Conservation (phyloP, 2,888 invertebrate genomes). For the Cheilosia scutellata region DNA sequence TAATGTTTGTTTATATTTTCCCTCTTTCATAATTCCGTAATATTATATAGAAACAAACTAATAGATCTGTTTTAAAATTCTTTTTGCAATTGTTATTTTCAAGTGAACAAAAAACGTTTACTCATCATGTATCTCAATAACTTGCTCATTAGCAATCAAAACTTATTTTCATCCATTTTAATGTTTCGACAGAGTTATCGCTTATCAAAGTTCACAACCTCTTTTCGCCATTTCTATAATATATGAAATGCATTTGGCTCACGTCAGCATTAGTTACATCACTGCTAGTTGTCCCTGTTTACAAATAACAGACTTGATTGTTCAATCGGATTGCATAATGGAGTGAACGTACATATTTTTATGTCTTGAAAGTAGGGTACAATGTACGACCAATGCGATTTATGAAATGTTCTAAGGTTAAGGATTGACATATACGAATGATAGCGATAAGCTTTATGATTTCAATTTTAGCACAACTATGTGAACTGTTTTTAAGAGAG, state of each 20-base stretch:
- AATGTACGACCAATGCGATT: conserved; percentile 5
- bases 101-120: no score
- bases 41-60: no score
- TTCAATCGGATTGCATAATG: not conserved
- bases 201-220: conserved; percentile 24
- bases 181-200: not conserved
- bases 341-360: not conserved
- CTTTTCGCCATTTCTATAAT: not conserved
- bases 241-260: conserved; percentile 10
- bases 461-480: not conserved
- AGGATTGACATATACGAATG: conserved; percentile 3
- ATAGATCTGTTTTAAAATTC: no score
- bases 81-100: no score
- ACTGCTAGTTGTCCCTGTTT: not conserved
- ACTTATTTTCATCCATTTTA: not conserved
- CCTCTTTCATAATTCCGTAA: no score
- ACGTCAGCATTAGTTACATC: conserved; percentile 37
- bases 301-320: conserved; percentile 8
- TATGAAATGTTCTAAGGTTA: not conserved
- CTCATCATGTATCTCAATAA: no score
- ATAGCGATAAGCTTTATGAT: conserved; percentile 4
- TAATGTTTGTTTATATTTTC: no score
- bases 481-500: no score
- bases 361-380: not conserved
- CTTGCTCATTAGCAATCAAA: not conserved